Evolutionary conservation across 2,888 invertebrate genomes (phyloP), one percentile per base, ranked within the genome.

Genomic region (Aphidoletes aphidimyza): DNA sequence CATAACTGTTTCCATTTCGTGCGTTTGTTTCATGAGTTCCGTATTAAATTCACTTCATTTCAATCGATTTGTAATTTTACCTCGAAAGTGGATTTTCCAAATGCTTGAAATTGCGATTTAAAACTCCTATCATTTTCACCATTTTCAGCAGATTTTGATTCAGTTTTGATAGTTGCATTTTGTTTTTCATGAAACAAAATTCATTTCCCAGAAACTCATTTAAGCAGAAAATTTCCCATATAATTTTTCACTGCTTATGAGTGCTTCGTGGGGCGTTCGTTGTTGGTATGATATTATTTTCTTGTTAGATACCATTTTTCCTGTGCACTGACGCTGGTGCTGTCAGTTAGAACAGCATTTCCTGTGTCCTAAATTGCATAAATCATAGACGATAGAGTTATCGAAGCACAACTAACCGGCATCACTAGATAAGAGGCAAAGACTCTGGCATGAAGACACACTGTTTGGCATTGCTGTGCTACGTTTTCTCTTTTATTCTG

Each of bases 301-400:
- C n/a, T n/a, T n/a, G n/a, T n/a, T n/a, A n/a, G n/a, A n/a, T n/a
- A n/a, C n/a, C n/a, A n/a, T n/a, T 30, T 69, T 69, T 69, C 69
- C 30, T n/a, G 30, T 14, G 22, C 34, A 14, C 34, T 30, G 69
- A 30, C 69, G 30, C 14, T 14, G 26, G 22, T 14, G 30, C 34
- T 30, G 69, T 69, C 69, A 69, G 3, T 14, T 69, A 9, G n/a
- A 17, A 69, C 30, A 30, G 69, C 69, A 69, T 69, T 69, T 69
- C 69, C 69, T 69, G 69, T 54, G 69, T 34, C 69, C 69, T 69
- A 69, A 69, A 69, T 69, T 69, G 30, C 69, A 69, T 69, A 69
- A 69, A 69, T 30, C 69, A 69, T 69, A 30, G 69, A 0, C 69
- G 69, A 26, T 69, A 69, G 69, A 69, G 69, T 34, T 69, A 69